A percentile compares a stretch with the other conserved stretches of the same genome.
Conservation (phyloP, 2,797 vertebrate genomes). For the Podarcis lilfordi region DNA sequence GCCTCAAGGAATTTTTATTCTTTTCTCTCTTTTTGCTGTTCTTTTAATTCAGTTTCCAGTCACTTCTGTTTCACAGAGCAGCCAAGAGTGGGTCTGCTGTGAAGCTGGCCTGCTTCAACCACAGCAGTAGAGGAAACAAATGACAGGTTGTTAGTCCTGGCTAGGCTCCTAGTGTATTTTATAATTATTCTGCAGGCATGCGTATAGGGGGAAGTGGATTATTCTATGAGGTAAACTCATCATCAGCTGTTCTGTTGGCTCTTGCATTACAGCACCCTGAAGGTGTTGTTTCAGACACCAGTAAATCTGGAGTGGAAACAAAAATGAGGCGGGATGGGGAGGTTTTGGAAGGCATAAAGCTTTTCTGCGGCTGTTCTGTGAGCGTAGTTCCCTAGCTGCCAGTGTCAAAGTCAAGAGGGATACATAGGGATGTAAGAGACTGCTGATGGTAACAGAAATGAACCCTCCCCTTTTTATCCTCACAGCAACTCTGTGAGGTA, state of each 20-base stretch:
- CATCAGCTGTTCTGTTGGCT: slow-evolving; percentile 62
- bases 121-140: slow-evolving; percentile 30
- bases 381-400: not conserved
- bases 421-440: too few species aligned
- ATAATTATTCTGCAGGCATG: slow-evolving; percentile 56
- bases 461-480: too few species aligned
- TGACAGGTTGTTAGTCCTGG: not conserved
- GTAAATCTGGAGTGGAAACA: not conserved
- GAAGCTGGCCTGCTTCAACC: slow-evolving; percentile 23
- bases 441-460: too few species aligned
- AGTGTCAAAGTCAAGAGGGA: not conserved
- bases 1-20: not conserved
- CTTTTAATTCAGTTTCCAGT: not conserved
- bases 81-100: slow-evolving; percentile 14
- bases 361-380: not conserved
- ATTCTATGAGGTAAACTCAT: slow-evolving; percentile 55
- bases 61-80: slow-evolving; percentile 10
- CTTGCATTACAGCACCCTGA: slow-evolving; percentile 57
- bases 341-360: not conserved
- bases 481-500: too few species aligned
- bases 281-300: slow-evolving; percentile 51
- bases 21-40: not conserved
- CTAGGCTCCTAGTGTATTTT: slow-evolving; percentile 39
- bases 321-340: not conserved
- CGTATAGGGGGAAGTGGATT: slow-evolving; percentile 52